A percentile compares a stretch with the other conserved stretches of the same genome.
phyloP scores from a whole-genome alignment of 2,888 invertebrate genomes.

The Amphipoea lucens region DNA sequence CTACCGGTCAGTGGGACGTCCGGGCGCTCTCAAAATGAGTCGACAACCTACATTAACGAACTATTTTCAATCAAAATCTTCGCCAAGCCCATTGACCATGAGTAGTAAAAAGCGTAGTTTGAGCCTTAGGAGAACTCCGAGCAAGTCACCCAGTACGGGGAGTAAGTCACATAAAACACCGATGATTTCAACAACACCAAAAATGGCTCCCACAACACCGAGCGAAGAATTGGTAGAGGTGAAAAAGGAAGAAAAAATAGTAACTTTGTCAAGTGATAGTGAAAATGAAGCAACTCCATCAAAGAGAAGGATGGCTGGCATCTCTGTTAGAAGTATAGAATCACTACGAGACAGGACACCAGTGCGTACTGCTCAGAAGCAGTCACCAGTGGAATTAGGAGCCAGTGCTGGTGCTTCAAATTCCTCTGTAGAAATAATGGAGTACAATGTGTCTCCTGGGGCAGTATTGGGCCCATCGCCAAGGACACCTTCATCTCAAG shows the following conservation, averaged over 20 bases:
- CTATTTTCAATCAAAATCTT: conserved; percentile 68
- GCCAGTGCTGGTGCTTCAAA: conserved; percentile 20
- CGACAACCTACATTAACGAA: conserved; percentile 49
- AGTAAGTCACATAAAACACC: conserved; percentile 41
- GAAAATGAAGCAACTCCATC: conserved; percentile 65
- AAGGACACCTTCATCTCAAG: conserved; percentile 60
- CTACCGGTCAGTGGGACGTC: conserved; percentile 13
- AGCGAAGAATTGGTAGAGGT: conserved; percentile 25
- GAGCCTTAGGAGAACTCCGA: conserved; percentile 68
- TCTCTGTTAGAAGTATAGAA: conserved; percentile 38
- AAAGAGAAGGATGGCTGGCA: conserved; percentile 18
- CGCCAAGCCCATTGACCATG: conserved; percentile 36
- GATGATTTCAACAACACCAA: conserved; percentile 21
- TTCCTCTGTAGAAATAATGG: conserved; percentile 46
- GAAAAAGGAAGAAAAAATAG: conserved; percentile 56
- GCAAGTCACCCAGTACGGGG: conserved; percentile 62
- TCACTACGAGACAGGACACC: conserved; percentile 19
- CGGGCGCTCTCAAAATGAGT: conserved; percentile 31
- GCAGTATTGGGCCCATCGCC: conserved; percentile 19
- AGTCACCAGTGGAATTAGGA: neutral
- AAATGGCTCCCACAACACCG: conserved; percentile 41
- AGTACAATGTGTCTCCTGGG: conserved; percentile 56
- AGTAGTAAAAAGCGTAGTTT: conserved; percentile 71
- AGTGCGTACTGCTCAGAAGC: neutral
- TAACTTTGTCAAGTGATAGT: conserved; percentile 77